Conservation (phyloP, 2,888 invertebrate species). For the Pyrrhia umbra region DNA sequence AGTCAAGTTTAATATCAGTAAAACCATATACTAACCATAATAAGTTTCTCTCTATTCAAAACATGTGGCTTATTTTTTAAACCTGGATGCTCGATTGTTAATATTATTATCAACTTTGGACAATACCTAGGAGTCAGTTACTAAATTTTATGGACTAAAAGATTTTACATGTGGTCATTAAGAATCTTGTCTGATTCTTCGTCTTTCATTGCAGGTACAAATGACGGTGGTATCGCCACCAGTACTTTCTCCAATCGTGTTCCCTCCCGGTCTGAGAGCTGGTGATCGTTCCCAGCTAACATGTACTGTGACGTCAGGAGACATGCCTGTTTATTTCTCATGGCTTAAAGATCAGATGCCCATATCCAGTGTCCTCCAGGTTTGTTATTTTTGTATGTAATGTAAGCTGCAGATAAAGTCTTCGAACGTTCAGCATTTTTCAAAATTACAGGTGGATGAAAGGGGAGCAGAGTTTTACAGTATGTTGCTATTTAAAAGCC, state of each 20-base stretch:
- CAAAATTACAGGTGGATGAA: slow-evolving; percentile 90
- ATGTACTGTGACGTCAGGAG: slow-evolving; percentile 94
- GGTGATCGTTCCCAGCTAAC: slow-evolving; percentile 95
- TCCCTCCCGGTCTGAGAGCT: slow-evolving; percentile 94
- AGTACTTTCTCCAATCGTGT: slow-evolving; percentile 95
- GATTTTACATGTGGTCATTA: no score
- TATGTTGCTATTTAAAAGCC: slow-evolving; percentile 93
- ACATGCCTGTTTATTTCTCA: slow-evolving; percentile 92
- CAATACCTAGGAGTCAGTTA: no score
- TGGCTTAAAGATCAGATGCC: slow-evolving; percentile 92
- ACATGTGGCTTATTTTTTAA: no score
- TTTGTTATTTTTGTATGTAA: slow-evolving; percentile 64
- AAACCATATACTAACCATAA: no score
- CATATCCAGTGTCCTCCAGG: slow-evolving; percentile 91
- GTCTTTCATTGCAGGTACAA: slow-evolving; percentile 76
- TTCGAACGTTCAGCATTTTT: not conserved
- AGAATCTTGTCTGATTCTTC: not conserved
- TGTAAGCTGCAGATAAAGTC: not conserved
- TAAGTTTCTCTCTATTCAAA: no score
- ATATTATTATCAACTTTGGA: no score
- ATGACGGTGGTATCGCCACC: slow-evolving; percentile 91
- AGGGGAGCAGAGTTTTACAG: slow-evolving; percentile 93
- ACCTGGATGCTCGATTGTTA: no score
- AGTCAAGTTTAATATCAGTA: not conserved
- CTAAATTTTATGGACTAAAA: no score